A percentile compares a stretch with the other conserved stretches of the same genome.
Conservation (phyloP, 2,797 vertebrate genomes). For the Numenius phaeopus region DNA sequence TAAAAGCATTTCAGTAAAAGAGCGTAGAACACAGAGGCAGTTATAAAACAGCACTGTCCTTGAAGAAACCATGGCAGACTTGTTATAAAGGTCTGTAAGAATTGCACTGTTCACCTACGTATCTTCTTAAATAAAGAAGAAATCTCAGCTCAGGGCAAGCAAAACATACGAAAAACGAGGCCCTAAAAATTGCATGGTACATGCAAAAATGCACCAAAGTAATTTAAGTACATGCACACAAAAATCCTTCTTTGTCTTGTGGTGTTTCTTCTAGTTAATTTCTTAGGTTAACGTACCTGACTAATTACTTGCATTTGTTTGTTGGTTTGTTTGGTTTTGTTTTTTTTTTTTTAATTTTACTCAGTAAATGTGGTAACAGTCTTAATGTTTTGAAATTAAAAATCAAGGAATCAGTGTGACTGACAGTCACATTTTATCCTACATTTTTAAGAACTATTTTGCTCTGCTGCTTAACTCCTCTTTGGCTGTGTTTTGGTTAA, state of each 20-base stretch:
- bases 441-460: not conserved
- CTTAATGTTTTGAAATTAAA: slow-evolving; percentile 1
- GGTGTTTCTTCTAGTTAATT: slow-evolving; percentile 2
- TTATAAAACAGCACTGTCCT: slow-evolving; percentile 56
- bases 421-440: not conserved
- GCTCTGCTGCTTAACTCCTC: not conserved
- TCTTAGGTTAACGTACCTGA: not conserved
- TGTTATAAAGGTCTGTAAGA: slow-evolving; percentile 9
- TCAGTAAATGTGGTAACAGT: not conserved
- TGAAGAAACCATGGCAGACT: slow-evolving; percentile 27
- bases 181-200: slow-evolving; percentile 39
- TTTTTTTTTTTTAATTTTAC: not conserved
- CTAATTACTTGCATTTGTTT: not conserved
- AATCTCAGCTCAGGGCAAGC: slow-evolving; percentile 56
- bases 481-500: slow-evolving; percentile 1
- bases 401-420: slow-evolving; percentile 3
- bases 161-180: slow-evolving; percentile 15
- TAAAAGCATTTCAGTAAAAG: slow-evolving; percentile 68
- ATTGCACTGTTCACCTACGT: slow-evolving; percentile 51
- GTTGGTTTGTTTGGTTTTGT: not conserved
- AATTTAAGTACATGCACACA: slow-evolving; percentile 66
- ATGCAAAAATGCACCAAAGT: slow-evolving; percentile 70
- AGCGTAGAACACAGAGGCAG: slow-evolving; percentile 68
- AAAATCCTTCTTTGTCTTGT: slow-evolving; percentile 27
- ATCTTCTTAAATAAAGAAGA: slow-evolving; percentile 56